Evolutionary conservation across 1,140 invertebrate genomes (phyloP).

Genomic region (Drosophila micromelanica): DNA sequence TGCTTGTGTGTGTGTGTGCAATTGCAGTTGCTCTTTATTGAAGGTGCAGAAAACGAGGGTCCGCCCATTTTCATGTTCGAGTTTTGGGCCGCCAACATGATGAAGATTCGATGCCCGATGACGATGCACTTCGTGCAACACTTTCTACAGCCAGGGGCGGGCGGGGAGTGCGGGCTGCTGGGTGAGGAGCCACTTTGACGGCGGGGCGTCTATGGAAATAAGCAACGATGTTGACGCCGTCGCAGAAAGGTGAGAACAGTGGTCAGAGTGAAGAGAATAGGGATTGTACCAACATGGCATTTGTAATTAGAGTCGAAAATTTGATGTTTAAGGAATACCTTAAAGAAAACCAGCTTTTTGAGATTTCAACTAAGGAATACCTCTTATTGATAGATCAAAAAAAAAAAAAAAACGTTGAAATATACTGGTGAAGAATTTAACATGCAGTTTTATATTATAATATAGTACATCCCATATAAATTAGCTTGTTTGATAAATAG

Average conservation of each 20-base stretch:
- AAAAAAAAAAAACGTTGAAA: too few relatives aligned
- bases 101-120: conserved; percentile 67
- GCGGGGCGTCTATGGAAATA: conserved; percentile 76
- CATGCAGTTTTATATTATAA: too few relatives aligned
- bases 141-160: neutral
- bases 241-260: conserved; percentile 47
- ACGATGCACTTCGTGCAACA: conserved; percentile 62
- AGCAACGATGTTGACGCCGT: conserved; percentile 71
- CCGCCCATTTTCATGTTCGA: conserved; percentile 76
- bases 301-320: too few relatives aligned
- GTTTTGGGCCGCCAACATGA: conserved; percentile 65
- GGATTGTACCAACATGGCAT: too few relatives aligned
- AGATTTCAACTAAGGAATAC: too few relatives aligned
- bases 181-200: conserved; percentile 54
- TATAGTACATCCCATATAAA: too few relatives aligned
- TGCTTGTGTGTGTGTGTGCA: conserved; percentile 19
- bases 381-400: too few relatives aligned
- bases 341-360: too few relatives aligned
- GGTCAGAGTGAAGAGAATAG: neutral
- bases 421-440: too few relatives aligned
- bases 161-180: conserved; percentile 4
- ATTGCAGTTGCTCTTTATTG: conserved; percentile 54
- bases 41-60: conserved; percentile 80
- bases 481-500: too few relatives aligned
- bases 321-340: too few relatives aligned